Base-by-base conservation (phyloP, 2,888 invertebrate genomes). In the Amblyteles armatorius region DNA sequence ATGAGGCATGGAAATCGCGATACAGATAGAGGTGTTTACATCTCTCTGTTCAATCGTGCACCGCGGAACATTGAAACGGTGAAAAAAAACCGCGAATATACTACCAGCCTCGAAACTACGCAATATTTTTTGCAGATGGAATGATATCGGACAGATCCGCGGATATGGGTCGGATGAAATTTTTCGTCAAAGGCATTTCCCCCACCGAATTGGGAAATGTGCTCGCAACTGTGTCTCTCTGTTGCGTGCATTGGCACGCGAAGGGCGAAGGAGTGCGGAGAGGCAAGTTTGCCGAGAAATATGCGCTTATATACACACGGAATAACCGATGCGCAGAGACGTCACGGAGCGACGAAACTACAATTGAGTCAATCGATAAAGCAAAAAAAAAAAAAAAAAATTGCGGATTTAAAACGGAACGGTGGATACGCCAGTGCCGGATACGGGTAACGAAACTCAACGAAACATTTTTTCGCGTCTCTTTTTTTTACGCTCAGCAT, bases 291-390 rank as follows among this genome's bases (percentile, higher is more conserved):
- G n/a, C 22, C 77, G 69, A 77, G 69, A 82, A 63, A 82, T 77
- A 82, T 77, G 77, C 40, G 67, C 55, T 71, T 68, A 67, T 82
- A 48, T 82, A 50, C 57, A 55, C 78, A 63, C 68, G 65, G 72
- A 67, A 82, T 78, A 82, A 78, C 77, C 78, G 67, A 82, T 67
- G 72, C 77, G 77, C 72, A 78, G 78, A 78, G 76, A 82, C 82
- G 77, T 82, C 78, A 78, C 57, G 0, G 72, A 78, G 72, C 82
- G 82, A 78, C 63, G 55, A 72, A 77, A 77, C 67, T 78, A 82
- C 65, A 82, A 82, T 82, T 78, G 77, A 72, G n/a, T 72, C 72
- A 72, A 78, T 78, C 73, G 82, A 79, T 83, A 83, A 68, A 26
- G 78, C 6, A 63, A 63, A 19, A 71, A 77, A 82, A 83, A 82